Evolutionary conservation across 2,888 invertebrate species (phyloP).

Genomic region (Ormyrus labotus): DNA sequence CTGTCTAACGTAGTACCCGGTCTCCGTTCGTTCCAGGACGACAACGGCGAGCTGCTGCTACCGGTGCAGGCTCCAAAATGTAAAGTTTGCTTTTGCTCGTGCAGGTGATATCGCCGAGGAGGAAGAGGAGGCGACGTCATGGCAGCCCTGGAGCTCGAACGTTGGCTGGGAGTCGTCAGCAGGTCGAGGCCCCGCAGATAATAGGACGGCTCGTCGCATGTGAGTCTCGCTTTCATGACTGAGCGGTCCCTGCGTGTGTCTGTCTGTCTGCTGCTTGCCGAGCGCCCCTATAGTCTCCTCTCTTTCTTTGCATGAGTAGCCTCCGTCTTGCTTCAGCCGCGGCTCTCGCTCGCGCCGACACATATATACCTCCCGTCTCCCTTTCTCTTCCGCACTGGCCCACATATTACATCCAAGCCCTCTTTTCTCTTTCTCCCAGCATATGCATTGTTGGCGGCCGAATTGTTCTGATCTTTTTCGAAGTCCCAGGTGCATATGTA

Average conservation of each 20-base stretch:
- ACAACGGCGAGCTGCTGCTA: neutral
- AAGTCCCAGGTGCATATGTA: too few relatives aligned
- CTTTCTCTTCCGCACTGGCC: neutral
- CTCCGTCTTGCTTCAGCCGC: neutral
- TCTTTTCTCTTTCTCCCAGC: too few relatives aligned
- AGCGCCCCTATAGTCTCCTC: slow-evolving; percentile 16
- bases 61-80: neutral
- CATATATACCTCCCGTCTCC: neutral
- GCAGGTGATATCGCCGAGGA: neutral
- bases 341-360: neutral
- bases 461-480: too few relatives aligned
- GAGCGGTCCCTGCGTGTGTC: neutral
- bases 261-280: neutral
- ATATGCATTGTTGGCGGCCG: too few relatives aligned
- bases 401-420: too few relatives aligned
- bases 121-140: neutral
- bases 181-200: slow-evolving; percentile 32
- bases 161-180: slow-evolving; percentile 1
- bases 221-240: slow-evolving; percentile 4
- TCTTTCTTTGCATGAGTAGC: neutral
- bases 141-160: neutral
- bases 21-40: neutral
- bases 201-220: slow-evolving; percentile 21
- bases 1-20: slow-evolving; percentile 2
- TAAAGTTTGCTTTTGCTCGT: too few relatives aligned